Base-by-base conservation (phyloP, 1,140 invertebrate genomes). In the Leguminivora glycinivorella region DNA sequence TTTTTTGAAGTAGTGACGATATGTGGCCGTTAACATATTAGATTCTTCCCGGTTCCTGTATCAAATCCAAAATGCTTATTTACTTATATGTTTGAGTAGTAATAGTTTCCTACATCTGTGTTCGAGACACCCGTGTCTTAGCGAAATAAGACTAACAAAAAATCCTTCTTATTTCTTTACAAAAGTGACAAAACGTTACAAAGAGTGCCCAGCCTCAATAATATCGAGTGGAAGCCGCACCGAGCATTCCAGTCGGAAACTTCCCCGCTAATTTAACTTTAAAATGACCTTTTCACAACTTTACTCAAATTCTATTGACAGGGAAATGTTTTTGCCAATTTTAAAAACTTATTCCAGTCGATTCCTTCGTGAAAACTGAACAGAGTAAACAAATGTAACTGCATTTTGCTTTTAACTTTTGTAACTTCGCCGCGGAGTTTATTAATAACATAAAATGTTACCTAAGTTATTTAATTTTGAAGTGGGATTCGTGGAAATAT, bases 211-310 rank as follows among this genome's bases (percentile, higher is more conserved):
- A 52, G 19, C 19, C 19, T 19, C 47, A 22, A n/a, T 22, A 22
- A 7, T 52, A 52, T 52, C 7, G 47, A 22, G 17, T 52, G 47
- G 47, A 7, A 17, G 40, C n/a, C 4, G n/a, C 40, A 43, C 4
- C 56, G 56, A 29, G 58, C 58, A 29, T 63, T 63, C 9, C 26
- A 34, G 6, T 63, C 58, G 29, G 58, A n/a, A 63, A 63, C 14
- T 63, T 63, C 14, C n/a, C 58, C 26, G 58, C 58, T 63, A 63
- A 63, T 63, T 63, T 63, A 63, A 63, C 58, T 63, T 63, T 63
- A 34, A 34, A 63, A 63, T 63, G 29, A 63, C 26, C 58, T 63
- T 63, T 63, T 29, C 58, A 17, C 58, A 63, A 63, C 58, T 63
- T 63, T 31, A 17, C 58, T 60, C 12, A 56, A 60, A 60, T 26